Evolutionary conservation across 2,888 invertebrate genomes (phyloP).

Genomic region (Netelia melanura): DNA sequence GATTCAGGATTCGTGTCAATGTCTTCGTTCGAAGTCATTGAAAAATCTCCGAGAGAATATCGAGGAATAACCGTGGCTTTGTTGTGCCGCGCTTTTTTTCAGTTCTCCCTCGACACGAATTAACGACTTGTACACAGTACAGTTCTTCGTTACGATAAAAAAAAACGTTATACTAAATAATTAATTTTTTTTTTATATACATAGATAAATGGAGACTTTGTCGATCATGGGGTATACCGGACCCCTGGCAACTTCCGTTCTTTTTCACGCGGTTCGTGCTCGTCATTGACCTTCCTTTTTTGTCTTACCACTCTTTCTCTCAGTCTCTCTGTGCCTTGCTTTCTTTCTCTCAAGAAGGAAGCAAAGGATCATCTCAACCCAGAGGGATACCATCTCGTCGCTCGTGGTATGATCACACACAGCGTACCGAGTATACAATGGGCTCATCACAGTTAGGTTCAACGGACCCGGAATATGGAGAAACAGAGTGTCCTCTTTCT

Average conservation of each 20-base stretch:
- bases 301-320: neutral
- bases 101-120: neutral
- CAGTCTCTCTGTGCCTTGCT: neutral
- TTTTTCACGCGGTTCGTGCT: conserved; percentile 5
- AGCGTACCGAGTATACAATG: conserved; percentile 72
- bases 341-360: conserved; percentile 7
- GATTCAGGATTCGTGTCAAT: conserved; percentile 34
- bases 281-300: conserved; percentile 1
- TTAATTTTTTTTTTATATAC: neutral
- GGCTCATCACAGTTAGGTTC: conserved; percentile 80
- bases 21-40: conserved; percentile 11
- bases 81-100: neutral
- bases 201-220: neutral
- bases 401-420: conserved; percentile 33
- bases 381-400: conserved; percentile 51
- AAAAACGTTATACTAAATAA: neutral
- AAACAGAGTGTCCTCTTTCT: conserved; percentile 3
- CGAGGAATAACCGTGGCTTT: neutral
- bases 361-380: conserved; percentile 15
- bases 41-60: neutral
- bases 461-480: conserved; percentile 76
- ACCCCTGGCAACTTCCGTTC: neutral
- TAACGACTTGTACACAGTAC: conserved; percentile 2
- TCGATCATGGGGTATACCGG: neutral
- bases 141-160: neutral